phyloP scores from a whole-genome alignment of 23 tunicate species.

The Phallusia fumigata region DNA sequence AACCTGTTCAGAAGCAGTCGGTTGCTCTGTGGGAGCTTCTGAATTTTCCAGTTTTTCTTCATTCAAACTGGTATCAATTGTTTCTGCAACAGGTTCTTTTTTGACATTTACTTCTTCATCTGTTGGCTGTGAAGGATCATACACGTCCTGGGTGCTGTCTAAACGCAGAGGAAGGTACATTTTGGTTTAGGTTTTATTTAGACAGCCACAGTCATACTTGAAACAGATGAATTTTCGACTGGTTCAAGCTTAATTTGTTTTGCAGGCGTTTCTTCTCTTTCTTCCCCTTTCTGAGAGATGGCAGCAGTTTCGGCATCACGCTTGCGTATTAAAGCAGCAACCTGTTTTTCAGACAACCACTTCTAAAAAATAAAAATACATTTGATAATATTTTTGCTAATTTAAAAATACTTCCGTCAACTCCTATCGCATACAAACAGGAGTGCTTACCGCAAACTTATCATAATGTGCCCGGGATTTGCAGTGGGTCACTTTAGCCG shows the following conservation, averaged over 20 bases:
- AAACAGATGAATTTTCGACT: neutral
- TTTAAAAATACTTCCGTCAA: too few species aligned
- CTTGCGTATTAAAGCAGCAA: slow-evolving; percentile 46
- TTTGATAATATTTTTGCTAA: too few species aligned
- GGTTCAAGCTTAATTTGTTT: slow-evolving; percentile 47
- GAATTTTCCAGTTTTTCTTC: neutral
- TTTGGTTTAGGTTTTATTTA: too few species aligned
- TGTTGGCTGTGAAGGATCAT: slow-evolving; percentile 51
- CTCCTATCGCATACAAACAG: too few species aligned
- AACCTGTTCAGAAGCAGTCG: neutral
- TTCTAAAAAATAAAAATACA: slow-evolving; percentile 37
- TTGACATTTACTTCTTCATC: slow-evolving; percentile 1
- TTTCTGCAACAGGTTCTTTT: slow-evolving; percentile 16
- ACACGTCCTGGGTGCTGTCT: neutral
- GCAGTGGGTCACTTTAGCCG: slow-evolving; percentile 87
- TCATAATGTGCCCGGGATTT: slow-evolving; percentile 82
- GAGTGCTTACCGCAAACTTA: slow-evolving; percentile 66
- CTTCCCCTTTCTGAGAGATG: slow-evolving; percentile 6
- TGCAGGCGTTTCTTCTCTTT: slow-evolving; percentile 45
- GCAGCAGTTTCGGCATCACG: slow-evolving; percentile 15
- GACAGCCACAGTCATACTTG: neutral
- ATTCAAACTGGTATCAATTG: neutral
- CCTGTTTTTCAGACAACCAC: slow-evolving; percentile 73
- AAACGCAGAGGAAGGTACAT: too few species aligned
- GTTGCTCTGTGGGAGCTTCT: neutral